Evolutionary conservation across 2,113 vertebrate species (phyloP).

Genomic region (Zosterops lateralis): DNA sequence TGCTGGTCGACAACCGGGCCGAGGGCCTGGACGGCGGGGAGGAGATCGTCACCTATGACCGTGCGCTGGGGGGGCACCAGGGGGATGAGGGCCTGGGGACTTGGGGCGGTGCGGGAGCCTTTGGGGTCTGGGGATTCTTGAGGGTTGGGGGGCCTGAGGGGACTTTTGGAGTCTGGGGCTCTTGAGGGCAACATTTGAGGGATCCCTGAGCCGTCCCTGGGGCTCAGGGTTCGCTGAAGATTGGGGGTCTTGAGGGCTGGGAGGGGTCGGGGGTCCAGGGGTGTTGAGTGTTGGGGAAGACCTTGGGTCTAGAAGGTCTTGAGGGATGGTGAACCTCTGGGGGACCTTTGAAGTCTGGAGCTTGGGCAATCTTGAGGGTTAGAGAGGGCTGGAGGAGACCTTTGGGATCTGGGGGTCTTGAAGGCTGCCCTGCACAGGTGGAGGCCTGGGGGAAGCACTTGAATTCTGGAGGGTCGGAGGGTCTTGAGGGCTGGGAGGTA

Average conservation of each 20-base stretch:
- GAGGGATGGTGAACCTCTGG: neutral
- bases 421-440: neutral
- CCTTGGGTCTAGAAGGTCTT: neutral
- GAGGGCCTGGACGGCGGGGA: conserved; percentile 86
- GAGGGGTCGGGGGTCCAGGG: neutral
- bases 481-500: neutral
- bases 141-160: neutral
- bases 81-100: neutral
- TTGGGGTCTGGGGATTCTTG: neutral
- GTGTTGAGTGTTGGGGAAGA: neutral
- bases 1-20: neutral
- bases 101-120: neutral
- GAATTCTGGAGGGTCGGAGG: neutral
- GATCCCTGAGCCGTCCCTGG: neutral
- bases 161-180: neutral
- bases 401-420: neutral
- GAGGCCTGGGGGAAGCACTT: neutral
- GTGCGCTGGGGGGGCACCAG: conserved; percentile 46
- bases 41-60: conserved; percentile 91
- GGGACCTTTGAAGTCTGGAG: neutral
- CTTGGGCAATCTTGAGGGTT: neutral
- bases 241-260: neutral
- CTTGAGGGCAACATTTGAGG: neutral
- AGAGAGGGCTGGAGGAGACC: neutral
- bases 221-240: too few relatives aligned